Conservation (phyloP, 2,888 invertebrate species). For the Phrixothrix hirtus region DNA sequence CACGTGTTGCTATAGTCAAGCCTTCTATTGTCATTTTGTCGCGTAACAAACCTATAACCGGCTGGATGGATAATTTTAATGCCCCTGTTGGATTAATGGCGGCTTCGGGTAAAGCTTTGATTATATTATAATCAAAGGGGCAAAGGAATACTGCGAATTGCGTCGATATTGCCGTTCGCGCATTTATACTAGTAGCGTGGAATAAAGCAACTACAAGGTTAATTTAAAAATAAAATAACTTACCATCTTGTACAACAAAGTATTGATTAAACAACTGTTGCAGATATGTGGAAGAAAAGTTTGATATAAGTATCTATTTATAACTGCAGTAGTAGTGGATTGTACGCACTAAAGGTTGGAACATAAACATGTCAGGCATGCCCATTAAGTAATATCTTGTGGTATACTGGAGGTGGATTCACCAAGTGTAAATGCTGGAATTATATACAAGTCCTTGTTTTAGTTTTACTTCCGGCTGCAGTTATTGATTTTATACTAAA, state of each 20-base stretch:
- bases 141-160: constrained; percentile 76
- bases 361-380: constrained; percentile 57
- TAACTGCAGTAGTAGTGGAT: constrained; percentile 76
- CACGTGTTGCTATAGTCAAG: constrained; percentile 79
- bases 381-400: constrained; percentile 73
- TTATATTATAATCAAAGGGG: constrained; percentile 65
- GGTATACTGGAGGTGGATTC: constrained; percentile 66
- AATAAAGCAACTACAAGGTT: constrained; percentile 56
- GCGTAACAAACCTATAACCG: constrained; percentile 62
- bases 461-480: constrained; percentile 80
- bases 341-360: constrained; percentile 70
- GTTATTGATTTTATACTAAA: constrained; percentile 70
- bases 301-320: constrained; percentile 69
- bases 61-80: constrained; percentile 92
- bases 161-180: constrained; percentile 77
- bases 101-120: constrained; percentile 72
- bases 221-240: constrained; percentile 2
- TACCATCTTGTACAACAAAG: constrained; percentile 2
- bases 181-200: constrained; percentile 72
- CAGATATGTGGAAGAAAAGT: constrained; percentile 32
- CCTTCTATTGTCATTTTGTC: constrained; percentile 83
- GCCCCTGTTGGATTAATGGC: constrained; percentile 79
- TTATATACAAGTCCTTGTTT: constrained; percentile 68
- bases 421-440: constrained; percentile 65
- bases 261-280: constrained; percentile 9